These are phyloP conservation scores for Ceuthmochares aereus DNA, from an alignment of 2,113 vertebrate species.

Conservation along the genomic window DNA sequence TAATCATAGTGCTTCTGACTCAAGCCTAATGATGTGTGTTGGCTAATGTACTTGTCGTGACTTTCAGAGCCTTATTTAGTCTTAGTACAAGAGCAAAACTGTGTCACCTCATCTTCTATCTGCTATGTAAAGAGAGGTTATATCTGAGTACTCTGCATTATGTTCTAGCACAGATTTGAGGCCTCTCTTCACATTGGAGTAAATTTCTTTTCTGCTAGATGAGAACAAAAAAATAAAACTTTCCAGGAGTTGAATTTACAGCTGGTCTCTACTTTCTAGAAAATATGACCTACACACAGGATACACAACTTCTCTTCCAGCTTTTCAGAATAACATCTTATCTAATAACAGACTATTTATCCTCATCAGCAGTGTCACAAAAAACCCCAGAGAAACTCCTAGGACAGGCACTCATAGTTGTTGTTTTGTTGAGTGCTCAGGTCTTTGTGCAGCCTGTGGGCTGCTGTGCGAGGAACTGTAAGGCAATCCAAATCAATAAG, in stretches of 20 bases:
- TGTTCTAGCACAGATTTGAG: background rate
- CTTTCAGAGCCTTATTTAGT: background rate
- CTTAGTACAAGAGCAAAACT: background rate
- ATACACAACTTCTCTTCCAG: background rate
- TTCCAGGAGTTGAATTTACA: background rate
- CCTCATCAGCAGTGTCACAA: background rate
- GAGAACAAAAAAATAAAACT: no score
- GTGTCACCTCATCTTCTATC: background rate
- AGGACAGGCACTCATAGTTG: background rate
- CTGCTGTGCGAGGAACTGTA: background rate
- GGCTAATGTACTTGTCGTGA: background rate
- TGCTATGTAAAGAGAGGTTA: background rate
- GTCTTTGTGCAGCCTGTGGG: background rate
- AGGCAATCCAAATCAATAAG: background rate
- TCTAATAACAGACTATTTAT: background rate
- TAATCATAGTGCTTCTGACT: background rate
- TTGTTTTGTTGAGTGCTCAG: background rate
- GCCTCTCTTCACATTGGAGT: background rate
- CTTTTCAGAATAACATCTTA: background rate
- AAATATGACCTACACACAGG: fast-evolving
- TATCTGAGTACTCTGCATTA: background rate
- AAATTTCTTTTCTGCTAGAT: background rate
- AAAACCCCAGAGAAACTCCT: background rate
- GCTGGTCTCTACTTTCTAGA: background rate
- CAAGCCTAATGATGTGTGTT: background rate